Evolutionary conservation across 2,113 vertebrate genomes (phyloP).

Genomic region (Muntiacus reevesi): DNA sequence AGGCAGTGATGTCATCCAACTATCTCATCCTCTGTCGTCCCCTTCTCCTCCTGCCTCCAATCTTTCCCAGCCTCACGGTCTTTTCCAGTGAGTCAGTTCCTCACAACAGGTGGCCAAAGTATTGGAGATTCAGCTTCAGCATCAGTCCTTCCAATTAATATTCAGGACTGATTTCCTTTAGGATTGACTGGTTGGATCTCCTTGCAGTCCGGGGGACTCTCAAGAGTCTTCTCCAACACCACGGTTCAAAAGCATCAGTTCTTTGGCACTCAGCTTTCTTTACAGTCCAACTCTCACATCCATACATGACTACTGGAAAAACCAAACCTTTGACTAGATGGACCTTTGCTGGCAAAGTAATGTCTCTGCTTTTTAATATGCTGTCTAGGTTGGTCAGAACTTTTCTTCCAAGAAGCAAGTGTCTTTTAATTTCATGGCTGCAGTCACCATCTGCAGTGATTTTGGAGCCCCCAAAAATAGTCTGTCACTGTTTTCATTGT

Average conservation of each 20-base stretch:
- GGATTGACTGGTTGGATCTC: background rate
- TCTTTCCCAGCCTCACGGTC: background rate
- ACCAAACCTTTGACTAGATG: background rate
- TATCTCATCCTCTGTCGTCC: background rate
- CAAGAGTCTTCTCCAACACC: background rate
- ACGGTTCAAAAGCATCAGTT: background rate
- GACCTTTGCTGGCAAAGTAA: background rate
- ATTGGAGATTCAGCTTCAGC: background rate
- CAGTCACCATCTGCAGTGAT: too few relatives aligned
- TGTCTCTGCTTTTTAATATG: background rate
- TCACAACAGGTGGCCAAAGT: background rate
- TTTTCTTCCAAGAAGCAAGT: background rate
- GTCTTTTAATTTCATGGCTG: background rate
- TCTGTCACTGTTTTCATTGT: too few relatives aligned
- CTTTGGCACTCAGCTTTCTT: background rate
- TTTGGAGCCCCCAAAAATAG: too few relatives aligned
- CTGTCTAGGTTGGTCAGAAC: background rate
- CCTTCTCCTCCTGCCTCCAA: background rate
- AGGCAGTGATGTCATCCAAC: background rate
- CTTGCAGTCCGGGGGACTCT: background rate
- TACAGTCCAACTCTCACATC: background rate
- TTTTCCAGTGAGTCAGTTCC: background rate
- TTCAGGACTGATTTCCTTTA: background rate
- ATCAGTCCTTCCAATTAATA: background rate
- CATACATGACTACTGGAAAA: background rate